phyloP scores from a whole-genome alignment of 2,888 invertebrate species.

The Ichneumoninae sp. region DNA sequence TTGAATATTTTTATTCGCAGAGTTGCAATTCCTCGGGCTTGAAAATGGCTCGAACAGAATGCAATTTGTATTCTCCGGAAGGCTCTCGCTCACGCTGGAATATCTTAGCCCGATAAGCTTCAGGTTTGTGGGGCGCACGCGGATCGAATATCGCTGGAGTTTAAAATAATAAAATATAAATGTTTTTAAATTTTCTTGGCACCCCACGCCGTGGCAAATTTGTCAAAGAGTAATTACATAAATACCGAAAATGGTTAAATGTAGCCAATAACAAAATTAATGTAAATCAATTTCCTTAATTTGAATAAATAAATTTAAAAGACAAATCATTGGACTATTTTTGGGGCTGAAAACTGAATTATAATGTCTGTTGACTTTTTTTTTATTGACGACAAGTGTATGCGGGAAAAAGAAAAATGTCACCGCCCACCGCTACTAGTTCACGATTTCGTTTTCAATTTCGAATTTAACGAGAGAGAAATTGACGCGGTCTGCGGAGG shows the following conservation, averaged over 20 bases:
- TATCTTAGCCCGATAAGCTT: conserved; percentile 54
- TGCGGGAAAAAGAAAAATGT: conserved; percentile 4
- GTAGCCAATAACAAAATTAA: too few relatives aligned
- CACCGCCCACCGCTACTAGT: neutral
- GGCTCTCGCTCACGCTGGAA: conserved; percentile 28
- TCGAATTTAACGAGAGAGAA: conserved; percentile 68
- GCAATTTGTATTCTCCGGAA: conserved; percentile 60
- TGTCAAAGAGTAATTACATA: neutral
- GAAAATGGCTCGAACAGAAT: conserved; percentile 34
- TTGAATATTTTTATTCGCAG: neutral
- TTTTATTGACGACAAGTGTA: neutral
- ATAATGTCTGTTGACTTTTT: neutral
- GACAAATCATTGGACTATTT: neutral
- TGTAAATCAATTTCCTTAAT: too few relatives aligned
- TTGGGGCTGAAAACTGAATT: neutral
- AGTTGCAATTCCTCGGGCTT: conserved; percentile 25
- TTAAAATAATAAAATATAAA: conserved; percentile 53
- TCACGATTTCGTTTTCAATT: conserved; percentile 66
- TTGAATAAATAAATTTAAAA: neutral
- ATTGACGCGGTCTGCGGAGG: conserved; percentile 42
- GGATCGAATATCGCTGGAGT: conserved; percentile 61
- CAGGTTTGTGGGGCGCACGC: conserved; percentile 67
- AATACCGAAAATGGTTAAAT: neutral
- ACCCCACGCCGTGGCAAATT: too few relatives aligned
- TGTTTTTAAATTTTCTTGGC: too few relatives aligned